phyloP scores from a whole-genome alignment of 2,113 vertebrate species.

The Ivindomyrus marchei region DNA sequence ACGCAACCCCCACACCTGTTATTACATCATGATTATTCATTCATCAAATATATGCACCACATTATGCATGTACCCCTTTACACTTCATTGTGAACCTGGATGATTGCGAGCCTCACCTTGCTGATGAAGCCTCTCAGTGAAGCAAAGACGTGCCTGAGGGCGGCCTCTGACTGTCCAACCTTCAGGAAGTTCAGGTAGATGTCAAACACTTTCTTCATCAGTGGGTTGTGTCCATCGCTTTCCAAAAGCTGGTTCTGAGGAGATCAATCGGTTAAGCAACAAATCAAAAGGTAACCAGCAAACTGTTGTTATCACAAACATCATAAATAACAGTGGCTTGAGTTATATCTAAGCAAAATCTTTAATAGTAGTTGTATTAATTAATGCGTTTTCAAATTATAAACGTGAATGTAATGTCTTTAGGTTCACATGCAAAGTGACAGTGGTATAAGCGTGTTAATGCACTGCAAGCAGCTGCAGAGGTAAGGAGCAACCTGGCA shows the following conservation, averaged over 20 bases:
- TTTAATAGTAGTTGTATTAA: neutral
- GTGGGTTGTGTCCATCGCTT: constrained; percentile 82
- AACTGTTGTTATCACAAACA: neutral
- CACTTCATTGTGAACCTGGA: neutral
- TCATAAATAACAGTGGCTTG: neutral
- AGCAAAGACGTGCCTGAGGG: constrained; percentile 83
- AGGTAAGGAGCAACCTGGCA: too few species aligned
- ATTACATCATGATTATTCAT: neutral
- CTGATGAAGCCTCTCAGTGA: constrained; percentile 85
- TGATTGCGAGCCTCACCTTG: constrained; percentile 64
- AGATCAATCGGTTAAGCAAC: constrained; percentile 1
- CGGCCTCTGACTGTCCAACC: constrained; percentile 82
- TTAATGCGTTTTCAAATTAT: neutral
- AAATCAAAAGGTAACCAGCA: neutral
- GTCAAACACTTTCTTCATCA: constrained; percentile 96
- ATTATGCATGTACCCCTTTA: neutral
- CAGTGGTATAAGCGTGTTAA: too few species aligned
- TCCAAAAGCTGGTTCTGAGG: constrained; percentile 82
- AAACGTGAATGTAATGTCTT: neutral
- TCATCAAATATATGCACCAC: neutral
- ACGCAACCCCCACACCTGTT: neutral
- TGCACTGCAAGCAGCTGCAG: too few species aligned
- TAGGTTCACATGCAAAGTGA: too few species aligned
- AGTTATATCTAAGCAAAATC: neutral
- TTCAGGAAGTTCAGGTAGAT: constrained; percentile 87